Conservation (phyloP, 2,113 vertebrate species). For the Hucho hucho region DNA sequence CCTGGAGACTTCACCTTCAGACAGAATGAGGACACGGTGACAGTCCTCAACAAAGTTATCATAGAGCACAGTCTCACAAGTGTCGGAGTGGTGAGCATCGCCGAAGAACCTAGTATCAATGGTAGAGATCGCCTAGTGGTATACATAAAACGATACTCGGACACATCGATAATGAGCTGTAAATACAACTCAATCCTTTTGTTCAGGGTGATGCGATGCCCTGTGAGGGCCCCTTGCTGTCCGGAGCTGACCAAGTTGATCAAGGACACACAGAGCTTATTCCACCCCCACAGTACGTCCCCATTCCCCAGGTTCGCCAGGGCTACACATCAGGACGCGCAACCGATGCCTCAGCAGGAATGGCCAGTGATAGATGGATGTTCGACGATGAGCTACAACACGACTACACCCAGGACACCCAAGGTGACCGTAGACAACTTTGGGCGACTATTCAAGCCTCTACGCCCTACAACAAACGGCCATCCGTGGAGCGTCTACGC, state of each 20-base stretch:
- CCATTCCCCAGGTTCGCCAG: not conserved
- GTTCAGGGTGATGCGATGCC: not conserved
- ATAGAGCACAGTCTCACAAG: rapidly evolving
- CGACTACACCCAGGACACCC: not conserved
- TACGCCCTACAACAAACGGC: not conserved
- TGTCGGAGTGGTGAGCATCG: too few species aligned
- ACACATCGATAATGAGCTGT: rapidly evolving
- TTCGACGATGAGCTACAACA: not conserved
- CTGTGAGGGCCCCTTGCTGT: not conserved
- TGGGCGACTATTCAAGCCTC: not conserved
- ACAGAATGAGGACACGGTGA: too few species aligned
- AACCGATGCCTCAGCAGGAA: not conserved
- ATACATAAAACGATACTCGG: not conserved
- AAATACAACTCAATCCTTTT: not conserved
- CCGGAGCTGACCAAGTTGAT: not conserved
- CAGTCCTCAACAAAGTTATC: too few species aligned
- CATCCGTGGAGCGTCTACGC: not conserved
- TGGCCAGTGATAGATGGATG: not conserved
- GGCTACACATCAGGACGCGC: rapidly evolving
- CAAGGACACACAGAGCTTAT: not conserved
- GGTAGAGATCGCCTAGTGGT: not conserved
- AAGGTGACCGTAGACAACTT: not conserved
- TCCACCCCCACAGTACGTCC: rapidly evolving
- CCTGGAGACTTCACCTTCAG: too few species aligned
- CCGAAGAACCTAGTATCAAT: rapidly evolving